These are phyloP conservation scores for Bradypodion pumilum DNA, from an alignment of 2,797 vertebrate genomes.

Conservation along the genomic window DNA sequence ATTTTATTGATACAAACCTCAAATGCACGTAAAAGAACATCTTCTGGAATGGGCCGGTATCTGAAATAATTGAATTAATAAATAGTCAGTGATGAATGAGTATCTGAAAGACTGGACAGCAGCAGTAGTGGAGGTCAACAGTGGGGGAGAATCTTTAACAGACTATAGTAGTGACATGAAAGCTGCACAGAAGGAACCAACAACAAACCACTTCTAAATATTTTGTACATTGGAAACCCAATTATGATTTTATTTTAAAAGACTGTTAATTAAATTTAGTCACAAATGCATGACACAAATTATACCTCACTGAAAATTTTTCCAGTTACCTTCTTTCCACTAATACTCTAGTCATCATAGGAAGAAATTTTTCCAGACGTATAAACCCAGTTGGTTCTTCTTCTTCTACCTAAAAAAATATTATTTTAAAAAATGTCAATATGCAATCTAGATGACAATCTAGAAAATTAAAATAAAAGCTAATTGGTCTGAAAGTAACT, in stretches of 20 bases:
- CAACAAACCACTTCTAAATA: too few relatives aligned
- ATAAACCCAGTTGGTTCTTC: conserved; percentile 86
- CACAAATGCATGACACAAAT: conserved; percentile 15
- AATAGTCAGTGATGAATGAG: conserved; percentile 22
- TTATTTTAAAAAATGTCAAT: conserved; percentile 35
- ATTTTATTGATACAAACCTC: conserved; percentile 71
- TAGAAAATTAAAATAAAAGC: conserved; percentile 12
- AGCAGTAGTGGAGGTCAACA: too few relatives aligned
- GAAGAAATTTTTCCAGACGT: conserved; percentile 88
- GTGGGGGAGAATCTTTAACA: too few relatives aligned
- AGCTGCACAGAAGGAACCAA: too few relatives aligned
- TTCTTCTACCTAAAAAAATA: conserved; percentile 85
- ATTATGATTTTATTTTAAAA: background rate
- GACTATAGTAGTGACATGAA: too few relatives aligned
- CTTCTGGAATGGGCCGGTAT: conserved; percentile 77
- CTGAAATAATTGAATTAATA: conserved; percentile 66
- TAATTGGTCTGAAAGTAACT: conserved; percentile 16
- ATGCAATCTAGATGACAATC: conserved; percentile 24
- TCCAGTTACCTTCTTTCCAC: conserved; percentile 83
- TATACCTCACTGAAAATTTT: conserved; percentile 14
- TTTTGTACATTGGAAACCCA: too few relatives aligned
- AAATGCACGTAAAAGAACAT: conserved; percentile 79
- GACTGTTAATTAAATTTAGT: conserved; percentile 39
- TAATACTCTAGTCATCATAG: conserved; percentile 86
- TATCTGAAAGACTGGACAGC: background rate